Base-by-base conservation (phyloP, 2,113 vertebrate species). In the Xerus inauris region DNA sequence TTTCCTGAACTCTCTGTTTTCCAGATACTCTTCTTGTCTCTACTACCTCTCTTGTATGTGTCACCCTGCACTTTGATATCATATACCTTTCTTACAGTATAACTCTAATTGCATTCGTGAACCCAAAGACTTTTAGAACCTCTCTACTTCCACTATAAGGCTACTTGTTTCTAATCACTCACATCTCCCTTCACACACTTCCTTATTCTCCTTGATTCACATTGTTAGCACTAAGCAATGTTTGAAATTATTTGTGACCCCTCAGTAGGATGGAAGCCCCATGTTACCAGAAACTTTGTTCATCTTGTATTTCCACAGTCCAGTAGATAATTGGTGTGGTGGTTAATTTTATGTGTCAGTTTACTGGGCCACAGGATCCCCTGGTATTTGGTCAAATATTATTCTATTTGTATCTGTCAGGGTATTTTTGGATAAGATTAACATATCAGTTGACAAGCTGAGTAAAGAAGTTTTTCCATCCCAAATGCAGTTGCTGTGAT, bases 241-340 rank as follows among this genome's bases (percentile, higher is more conserved):
- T 87, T 87, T 87, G 59, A 87, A 94, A 76, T 94, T 49, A 69
- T 67, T 82, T 88, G 40, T 87, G 69, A 75, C 45, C 65, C 11
- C 1, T 57, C 8, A 47, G 45, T 26, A 57, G 32, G 20, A 49
- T 51, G 30, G 35, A 87, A 80, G 47, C 19, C 38, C 32, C 40
- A 49, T 42, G 13, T 47, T 20, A 64, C 51, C 32, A 65, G 64
- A 86, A 86, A 65, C 32, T 94, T 89, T 59, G 14, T 81, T 65
- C 4, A 22, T 90, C 59, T 69, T 82, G 28, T 75, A 38, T 17
- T 82, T 16, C 42, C 8, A 87, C 22, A 87, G 16, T 69, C 35
- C 57, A 75, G 62, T 75, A 69, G 24, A 38, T 87, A 32, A 65
- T 40, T 54, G 14, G 17, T 89, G 5, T 85, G 24, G 77, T 79